Conservation (phyloP, 2,888 invertebrate genomes). For the Plagodis dolabraria region DNA sequence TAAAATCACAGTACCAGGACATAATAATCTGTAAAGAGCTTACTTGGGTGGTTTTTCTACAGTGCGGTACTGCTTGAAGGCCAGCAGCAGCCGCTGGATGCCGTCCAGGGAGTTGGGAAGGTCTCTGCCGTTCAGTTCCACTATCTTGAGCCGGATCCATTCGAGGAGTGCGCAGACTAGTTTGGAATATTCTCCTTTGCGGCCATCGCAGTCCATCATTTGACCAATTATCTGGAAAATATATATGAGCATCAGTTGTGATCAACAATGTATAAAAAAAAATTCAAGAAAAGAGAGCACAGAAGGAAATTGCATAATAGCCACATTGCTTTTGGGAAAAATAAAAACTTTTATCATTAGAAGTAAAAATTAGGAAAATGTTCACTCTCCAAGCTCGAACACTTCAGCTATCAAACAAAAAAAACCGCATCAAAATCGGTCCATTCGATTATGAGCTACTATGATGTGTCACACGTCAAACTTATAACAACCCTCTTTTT, state of each 20-base stretch:
- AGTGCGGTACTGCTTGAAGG: constrained; percentile 98
- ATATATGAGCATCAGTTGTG: background rate
- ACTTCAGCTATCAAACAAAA: no score
- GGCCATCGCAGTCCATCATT: constrained; percentile 97
- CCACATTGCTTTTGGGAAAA: no score
- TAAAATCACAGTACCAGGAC: background rate
- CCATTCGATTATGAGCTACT: no score
- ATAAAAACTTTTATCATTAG: no score
- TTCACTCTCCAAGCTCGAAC: no score
- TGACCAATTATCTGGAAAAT: constrained; percentile 94
- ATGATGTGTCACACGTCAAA: no score
- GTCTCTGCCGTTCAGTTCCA: constrained; percentile 91
- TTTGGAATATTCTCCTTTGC: constrained; percentile 94
- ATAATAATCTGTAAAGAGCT: constrained; percentile 47
- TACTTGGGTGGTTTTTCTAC: constrained; percentile 95
- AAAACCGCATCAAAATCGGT: no score
- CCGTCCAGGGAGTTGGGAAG: constrained; percentile 98
- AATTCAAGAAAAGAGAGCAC: no score
- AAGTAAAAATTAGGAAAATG: no score
- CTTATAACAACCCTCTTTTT: no score
- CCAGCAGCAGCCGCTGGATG: constrained; percentile 94
- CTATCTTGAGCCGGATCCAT: constrained; percentile 96
- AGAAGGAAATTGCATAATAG: no score
- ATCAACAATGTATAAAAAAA: no score
- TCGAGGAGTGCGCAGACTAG: constrained; percentile 93